These are phyloP conservation scores for Bolborhynchus lineola DNA, from an alignment of 2,113 vertebrate genomes.

Conservation along the genomic window DNA sequence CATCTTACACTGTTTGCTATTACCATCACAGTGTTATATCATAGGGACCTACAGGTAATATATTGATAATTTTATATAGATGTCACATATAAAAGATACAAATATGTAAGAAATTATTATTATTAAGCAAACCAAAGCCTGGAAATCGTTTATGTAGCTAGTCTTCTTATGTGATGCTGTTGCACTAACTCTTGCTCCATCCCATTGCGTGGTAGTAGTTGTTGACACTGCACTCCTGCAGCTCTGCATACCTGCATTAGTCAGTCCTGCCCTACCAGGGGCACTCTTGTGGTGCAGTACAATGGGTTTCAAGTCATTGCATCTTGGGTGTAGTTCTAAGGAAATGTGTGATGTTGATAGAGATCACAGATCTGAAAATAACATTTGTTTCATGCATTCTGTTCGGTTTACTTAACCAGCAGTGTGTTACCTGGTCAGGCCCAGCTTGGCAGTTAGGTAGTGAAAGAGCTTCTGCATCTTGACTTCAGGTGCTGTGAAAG, in stretches of 20 bases:
- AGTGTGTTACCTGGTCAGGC: not conserved
- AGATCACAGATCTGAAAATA: not conserved
- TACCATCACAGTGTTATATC: not conserved
- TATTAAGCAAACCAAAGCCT: not conserved
- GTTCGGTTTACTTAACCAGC: not conserved
- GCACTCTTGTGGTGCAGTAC: fast-evolving
- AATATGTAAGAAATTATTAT: not conserved
- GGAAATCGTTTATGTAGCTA: not conserved
- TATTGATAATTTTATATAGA: not conserved
- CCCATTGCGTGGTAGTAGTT: too few relatives aligned
- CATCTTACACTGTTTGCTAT: not conserved
- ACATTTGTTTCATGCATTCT: not conserved
- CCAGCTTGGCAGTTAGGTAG: not conserved
- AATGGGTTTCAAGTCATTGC: not conserved
- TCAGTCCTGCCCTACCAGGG: not conserved
- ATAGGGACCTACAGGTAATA: not conserved
- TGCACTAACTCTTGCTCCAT: not conserved
- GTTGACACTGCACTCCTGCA: not conserved
- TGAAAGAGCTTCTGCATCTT: not conserved
- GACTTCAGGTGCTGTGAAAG: not conserved
- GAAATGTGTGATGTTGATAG: not conserved
- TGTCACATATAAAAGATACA: not conserved
- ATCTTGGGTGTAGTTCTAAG: not conserved
- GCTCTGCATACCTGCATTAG: not conserved
- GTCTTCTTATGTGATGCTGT: not conserved